A percentile compares a stretch with the other conserved stretches of the same genome.
Conservation (phyloP, 2,888 invertebrate genomes). For the Julus scandinavius region DNA sequence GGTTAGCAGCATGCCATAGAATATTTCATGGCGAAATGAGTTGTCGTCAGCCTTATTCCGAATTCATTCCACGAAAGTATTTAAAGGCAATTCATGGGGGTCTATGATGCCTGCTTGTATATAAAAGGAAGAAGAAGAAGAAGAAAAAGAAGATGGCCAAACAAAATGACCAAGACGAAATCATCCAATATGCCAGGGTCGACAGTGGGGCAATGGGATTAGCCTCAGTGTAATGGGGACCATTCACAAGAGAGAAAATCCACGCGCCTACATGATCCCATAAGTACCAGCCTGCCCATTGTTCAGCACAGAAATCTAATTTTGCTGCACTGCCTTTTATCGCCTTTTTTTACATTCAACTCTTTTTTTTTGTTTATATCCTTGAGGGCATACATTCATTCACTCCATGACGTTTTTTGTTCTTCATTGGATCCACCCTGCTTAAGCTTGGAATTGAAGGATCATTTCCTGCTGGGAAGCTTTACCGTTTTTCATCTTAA, state of each 20-base stretch:
- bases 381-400: background rate
- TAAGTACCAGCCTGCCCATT: conserved; percentile 1
- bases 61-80: background rate
- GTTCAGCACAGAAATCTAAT: background rate
- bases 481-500: no score
- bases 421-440: background rate
- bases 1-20: background rate
- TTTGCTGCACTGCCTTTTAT: background rate
- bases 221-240: background rate
- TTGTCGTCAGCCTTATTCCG: background rate
- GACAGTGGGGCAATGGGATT: background rate
- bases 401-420: background rate
- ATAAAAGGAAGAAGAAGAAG: background rate
- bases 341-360: background rate
- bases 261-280: background rate
- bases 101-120: background rate
- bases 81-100: background rate
- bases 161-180: background rate
- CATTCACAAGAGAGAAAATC: background rate
- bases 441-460: background rate
- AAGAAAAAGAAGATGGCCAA: background rate
- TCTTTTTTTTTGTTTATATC: background rate
- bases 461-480: no score
- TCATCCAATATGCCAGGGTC: background rate
- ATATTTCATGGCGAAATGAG: background rate